Percentiles rank a stretch among this genome's conserved stretches.
Conservation (phyloP, 2,888 invertebrate species). For the Megamerina dolium region DNA sequence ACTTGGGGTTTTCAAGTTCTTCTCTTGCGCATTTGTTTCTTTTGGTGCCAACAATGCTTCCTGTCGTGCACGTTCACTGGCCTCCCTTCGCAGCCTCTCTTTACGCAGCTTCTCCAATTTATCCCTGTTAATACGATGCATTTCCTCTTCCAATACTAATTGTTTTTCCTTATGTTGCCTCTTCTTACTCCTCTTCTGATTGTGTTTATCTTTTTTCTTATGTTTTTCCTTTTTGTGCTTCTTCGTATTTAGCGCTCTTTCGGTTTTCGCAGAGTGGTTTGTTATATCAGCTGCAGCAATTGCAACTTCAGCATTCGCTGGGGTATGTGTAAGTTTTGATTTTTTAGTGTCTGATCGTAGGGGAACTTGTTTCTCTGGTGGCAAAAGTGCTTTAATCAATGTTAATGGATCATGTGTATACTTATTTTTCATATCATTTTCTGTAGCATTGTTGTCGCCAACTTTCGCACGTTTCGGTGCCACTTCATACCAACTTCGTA, state of each 20-base stretch:
- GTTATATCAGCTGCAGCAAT: conserved; percentile 7
- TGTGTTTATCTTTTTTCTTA: conserved; percentile 24
- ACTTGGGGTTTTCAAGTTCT: conserved; percentile 20
- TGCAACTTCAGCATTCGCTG: not conserved
- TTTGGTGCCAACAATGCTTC: conserved; percentile 61
- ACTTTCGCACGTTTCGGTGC: conserved; percentile 53
- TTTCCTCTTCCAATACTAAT: conserved; percentile 23
- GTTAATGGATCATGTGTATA: conserved; percentile 66
- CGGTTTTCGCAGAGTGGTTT: conserved; percentile 16
- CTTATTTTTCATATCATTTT: conserved; percentile 64
- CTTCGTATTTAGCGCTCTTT: conserved; percentile 22
- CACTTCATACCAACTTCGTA: conserved; percentile 84
- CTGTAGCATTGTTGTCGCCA: conserved; percentile 33
- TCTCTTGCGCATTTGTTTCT: conserved; percentile 20
- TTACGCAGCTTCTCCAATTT: conserved; percentile 36
- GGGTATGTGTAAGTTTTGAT: conserved; percentile 8
- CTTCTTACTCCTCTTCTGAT: conserved; percentile 12
- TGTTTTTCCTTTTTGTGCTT: conserved; percentile 24
- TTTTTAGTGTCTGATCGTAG: conserved; percentile 10
- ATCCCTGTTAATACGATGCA: conserved; percentile 32
- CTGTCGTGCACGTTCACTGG: conserved; percentile 65
- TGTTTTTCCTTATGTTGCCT: conserved; percentile 13
- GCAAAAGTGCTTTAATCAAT: conserved; percentile 53
- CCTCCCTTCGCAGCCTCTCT: conserved; percentile 69
- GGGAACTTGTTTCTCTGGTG: conserved; percentile 20